phyloP scores from a whole-genome alignment of 2,888 invertebrate genomes.

The Steinernema scapterisci region DNA sequence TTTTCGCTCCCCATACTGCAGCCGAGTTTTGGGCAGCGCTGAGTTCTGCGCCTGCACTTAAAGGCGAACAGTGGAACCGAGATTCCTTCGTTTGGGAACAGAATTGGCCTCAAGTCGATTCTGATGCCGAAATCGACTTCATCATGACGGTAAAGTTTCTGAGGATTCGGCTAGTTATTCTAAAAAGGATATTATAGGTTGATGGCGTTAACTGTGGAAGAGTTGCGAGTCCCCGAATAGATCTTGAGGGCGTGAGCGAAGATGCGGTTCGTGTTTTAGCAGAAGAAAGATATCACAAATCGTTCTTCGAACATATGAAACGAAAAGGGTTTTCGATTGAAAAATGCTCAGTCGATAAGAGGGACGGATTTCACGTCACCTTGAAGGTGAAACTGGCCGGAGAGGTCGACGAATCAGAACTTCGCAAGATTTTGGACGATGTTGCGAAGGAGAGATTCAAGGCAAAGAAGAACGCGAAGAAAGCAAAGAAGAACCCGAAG shows the following conservation, averaged over 20 bases:
- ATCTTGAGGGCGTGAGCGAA: slow-evolving; percentile 43
- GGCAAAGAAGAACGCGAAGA: background rate
- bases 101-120: slow-evolving; percentile 59
- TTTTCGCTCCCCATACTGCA: slow-evolving; percentile 54
- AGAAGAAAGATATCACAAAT: slow-evolving; percentile 36
- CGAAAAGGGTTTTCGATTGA: slow-evolving; percentile 38
- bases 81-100: slow-evolving; percentile 41
- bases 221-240: slow-evolving; percentile 43
- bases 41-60: slow-evolving; percentile 40
- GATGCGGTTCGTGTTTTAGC: slow-evolving; percentile 36
- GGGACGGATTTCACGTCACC: slow-evolving; percentile 50
- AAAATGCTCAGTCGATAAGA: slow-evolving; percentile 29
- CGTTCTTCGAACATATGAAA: slow-evolving; percentile 42
- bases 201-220: slow-evolving; percentile 54
- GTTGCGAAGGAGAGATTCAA: slow-evolving; percentile 27
- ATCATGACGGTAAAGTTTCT: slow-evolving; percentile 26
- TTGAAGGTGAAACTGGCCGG: slow-evolving; percentile 41
- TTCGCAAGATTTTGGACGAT: slow-evolving; percentile 33
- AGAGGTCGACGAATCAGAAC: slow-evolving; percentile 25
- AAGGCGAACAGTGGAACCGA: slow-evolving; percentile 33
- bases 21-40: slow-evolving; percentile 52
- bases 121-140: slow-evolving; percentile 54
- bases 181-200: slow-evolving; percentile 42
- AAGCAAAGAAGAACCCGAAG: background rate
- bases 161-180: too few species aligned